Base-by-base conservation (phyloP, 2,113 vertebrate species). In the Tichodroma muraria region DNA sequence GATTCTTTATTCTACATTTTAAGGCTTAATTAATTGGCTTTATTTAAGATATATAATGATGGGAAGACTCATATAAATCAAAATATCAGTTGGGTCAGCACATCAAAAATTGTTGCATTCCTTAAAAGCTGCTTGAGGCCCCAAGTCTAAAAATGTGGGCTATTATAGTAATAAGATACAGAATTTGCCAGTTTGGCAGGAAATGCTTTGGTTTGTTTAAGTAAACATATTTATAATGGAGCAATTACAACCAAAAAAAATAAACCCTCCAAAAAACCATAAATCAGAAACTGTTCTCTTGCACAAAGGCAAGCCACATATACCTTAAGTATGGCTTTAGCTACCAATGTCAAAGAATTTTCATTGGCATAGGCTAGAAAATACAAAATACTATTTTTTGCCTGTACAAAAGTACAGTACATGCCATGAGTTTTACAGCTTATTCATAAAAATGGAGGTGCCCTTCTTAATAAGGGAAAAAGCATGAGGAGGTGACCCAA, bases 221-320 rank as follows among this genome's bases (percentile, higher is more conserved):
- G 21, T 59, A 66, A 88, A 85, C 18, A 27, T 65, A 50, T 57
- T 69, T 65, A 45, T 53, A 65, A 40, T 35, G 35, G 15, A 90
- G 25, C 2, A 69, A 73, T 73, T 80, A 27, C 11, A 65, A 53
- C 10, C 1, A 30, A n/a, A 31, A 28, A 33, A 65, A 25, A 19
- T 1, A 64, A 35, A 1, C 3, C 13, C 10, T 27, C 3, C 4
- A 16, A n/a, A n/a, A 59, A 27, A 3, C 1, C 17, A 45, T n/a
- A 83, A 76, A 77, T 22, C 50, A 64, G 18, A 66, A 78, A 37
- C 15, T 16, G 8, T 49, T 82, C 24, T 27, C 31, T 80, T 66
- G 22, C 49, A 60, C 53, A 53, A 52, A 69, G 18, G 20, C 9
- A 44, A 92, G 18, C 6, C 61, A 42, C 11, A 31, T 50, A 21